A percentile compares a stretch with the other conserved stretches of the same genome.
Conservation (phyloP, 2,113 vertebrate species). For the Merops nubicus region DNA sequence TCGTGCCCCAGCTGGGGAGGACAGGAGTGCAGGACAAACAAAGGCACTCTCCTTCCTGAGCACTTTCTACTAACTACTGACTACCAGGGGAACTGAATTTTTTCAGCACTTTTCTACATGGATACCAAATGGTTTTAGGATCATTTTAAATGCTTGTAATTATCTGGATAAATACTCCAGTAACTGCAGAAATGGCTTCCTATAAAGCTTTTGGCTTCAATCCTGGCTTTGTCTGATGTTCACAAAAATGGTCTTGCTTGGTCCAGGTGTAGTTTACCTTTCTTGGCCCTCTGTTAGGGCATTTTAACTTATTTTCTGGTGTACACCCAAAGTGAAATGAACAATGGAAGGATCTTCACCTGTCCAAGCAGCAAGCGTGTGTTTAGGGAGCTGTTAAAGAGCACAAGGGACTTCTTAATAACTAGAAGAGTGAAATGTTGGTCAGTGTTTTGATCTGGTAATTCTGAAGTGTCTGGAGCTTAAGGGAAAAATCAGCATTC, state of each 20-base stretch:
- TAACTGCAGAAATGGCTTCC: not conserved
- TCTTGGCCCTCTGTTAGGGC: not conserved
- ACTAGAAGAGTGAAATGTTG: not conserved
- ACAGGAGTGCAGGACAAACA: not conserved
- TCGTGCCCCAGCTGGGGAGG: not conserved
- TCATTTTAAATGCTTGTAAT: not conserved
- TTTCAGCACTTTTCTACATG: not conserved
- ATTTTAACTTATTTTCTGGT: not conserved
- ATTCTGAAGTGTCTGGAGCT: not conserved
- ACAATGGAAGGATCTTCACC: not conserved
- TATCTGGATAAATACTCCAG: not conserved
- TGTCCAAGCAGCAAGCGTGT: not conserved
- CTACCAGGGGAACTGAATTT: not conserved
- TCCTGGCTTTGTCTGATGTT: not conserved
- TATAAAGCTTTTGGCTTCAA: not conserved
- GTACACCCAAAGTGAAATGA: not conserved
- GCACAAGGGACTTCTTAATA: not conserved
- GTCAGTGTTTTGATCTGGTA: not conserved
- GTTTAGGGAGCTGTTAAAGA: not conserved
- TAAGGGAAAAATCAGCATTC: not conserved
- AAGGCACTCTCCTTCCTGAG: not conserved
- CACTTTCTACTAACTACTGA: not conserved
- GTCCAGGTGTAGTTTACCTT: not conserved
- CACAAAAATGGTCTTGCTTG: not conserved
- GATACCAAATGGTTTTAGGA: not conserved